These are phyloP conservation scores for Torymus texanus DNA, from an alignment of 2,888 invertebrate genomes.

Conservation along the genomic window DNA sequence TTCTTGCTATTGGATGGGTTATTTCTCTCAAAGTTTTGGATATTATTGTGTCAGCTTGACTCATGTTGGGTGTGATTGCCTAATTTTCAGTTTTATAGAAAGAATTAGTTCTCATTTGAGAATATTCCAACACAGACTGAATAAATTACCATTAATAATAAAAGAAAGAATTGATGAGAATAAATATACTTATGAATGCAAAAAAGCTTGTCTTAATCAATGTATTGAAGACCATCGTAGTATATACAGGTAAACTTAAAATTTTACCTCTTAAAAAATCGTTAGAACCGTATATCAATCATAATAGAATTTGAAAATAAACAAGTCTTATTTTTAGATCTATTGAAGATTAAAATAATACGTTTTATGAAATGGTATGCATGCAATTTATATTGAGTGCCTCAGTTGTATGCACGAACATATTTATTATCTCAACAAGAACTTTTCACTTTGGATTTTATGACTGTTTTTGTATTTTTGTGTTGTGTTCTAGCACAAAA, in stretches of 20 bases:
- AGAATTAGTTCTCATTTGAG: neutral
- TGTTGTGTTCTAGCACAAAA: conserved; percentile 25
- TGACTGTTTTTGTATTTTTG: conserved; percentile 19
- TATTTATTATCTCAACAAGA: conserved; percentile 13
- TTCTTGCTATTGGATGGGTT: conserved; percentile 10
- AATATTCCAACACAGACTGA: neutral
- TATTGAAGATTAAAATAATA: conserved; percentile 10
- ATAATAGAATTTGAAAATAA: too few species aligned
- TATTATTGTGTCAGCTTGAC: neutral
- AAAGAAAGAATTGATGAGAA: too few species aligned
- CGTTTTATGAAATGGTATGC: neutral
- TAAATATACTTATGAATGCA: too few species aligned
- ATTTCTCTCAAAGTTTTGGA: neutral
- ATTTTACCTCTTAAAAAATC: too few species aligned
- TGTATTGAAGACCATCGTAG: conserved; percentile 1
- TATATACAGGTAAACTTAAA: neutral
- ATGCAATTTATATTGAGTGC: conserved; percentile 14
- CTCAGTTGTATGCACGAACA: conserved; percentile 28
- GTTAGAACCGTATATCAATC: too few species aligned
- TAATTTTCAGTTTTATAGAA: conserved; percentile 6
- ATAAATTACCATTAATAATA: neutral
- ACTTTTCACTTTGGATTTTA: conserved; percentile 10
- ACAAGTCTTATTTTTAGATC: neutral
- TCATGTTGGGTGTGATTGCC: conserved; percentile 2
- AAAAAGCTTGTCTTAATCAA: neutral